Evolutionary conservation across 2,113 vertebrate species (phyloP).

Genomic region (Silurus glanis): DNA sequence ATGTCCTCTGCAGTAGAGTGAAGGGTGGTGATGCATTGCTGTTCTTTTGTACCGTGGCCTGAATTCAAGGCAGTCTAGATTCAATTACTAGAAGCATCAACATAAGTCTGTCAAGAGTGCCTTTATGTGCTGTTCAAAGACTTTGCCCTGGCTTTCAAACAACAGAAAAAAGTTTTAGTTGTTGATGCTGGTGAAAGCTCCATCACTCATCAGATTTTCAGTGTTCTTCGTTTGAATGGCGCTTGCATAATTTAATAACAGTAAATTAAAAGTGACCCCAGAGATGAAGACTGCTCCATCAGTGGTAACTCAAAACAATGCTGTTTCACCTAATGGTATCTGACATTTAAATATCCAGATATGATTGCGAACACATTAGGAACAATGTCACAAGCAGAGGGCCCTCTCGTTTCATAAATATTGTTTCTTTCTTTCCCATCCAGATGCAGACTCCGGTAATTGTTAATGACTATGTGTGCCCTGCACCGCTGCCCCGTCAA

Average conservation of each 20-base stretch:
- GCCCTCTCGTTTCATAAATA: neutral
- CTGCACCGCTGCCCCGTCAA: slow-evolving; percentile 71
- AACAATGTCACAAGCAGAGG: neutral
- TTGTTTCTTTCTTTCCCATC: neutral
- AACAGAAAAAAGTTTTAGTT: neutral
- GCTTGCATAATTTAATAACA: slow-evolving; percentile 21
- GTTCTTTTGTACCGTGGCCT: slow-evolving; percentile 11
- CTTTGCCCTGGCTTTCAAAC: neutral
- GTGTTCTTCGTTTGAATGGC: neutral
- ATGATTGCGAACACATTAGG: too few relatives aligned
- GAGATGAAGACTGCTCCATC: neutral
- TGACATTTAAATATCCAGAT: slow-evolving; percentile 8
- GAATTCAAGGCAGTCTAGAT: neutral
- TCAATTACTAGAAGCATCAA: slow-evolving; percentile 2
- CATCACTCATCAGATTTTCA: slow-evolving; percentile 4
- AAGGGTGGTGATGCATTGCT: neutral
- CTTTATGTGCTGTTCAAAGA: slow-evolving; percentile 3
- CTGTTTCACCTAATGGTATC: neutral
- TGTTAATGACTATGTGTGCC: slow-evolving; percentile 71
- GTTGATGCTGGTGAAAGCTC: neutral
- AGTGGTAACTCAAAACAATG: neutral
- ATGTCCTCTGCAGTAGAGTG: neutral
- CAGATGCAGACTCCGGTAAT: slow-evolving; percentile 72
- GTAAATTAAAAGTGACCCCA: neutral
- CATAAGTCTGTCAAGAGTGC: neutral